Percentiles rank a stretch among this genome's conserved stretches.
Evolutionary conservation across 2,888 invertebrate species (phyloP).

Genomic region (Cerastis rubricosa): DNA sequence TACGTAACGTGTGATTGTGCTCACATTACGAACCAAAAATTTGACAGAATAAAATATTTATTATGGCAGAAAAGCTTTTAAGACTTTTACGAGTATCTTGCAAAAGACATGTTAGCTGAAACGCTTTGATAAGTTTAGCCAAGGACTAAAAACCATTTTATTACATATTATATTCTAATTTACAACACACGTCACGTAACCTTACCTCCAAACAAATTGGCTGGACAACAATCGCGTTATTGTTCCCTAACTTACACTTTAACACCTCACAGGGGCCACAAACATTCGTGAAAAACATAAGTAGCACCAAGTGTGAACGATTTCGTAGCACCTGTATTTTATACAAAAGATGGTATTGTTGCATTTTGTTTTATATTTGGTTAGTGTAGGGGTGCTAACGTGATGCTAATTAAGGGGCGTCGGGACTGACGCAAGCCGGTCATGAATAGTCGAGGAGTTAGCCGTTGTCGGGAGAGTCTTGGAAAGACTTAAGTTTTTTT

Average conservation of each 20-base stretch:
- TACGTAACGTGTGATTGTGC: too few species aligned
- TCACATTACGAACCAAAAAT: not conserved
- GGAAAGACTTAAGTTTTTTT: conserved; percentile 18
- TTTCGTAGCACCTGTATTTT: conserved; percentile 52
- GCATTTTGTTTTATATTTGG: conserved; percentile 61
- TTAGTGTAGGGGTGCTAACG: conserved; percentile 58
- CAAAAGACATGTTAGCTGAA: not conserved
- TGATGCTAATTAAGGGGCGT: conserved; percentile 55
- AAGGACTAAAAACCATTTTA: not conserved
- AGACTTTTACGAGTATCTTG: not conserved
- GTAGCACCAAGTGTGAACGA: conserved; percentile 49
- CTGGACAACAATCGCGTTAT: conserved; percentile 42
- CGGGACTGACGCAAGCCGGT: conserved; percentile 47
- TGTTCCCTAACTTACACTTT: conserved; percentile 47
- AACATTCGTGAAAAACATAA: conserved; percentile 47
- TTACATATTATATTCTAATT: conserved; percentile 28
- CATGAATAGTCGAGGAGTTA: conserved; percentile 52
- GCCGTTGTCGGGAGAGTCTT: conserved; percentile 19
- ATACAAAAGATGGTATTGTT: conserved; percentile 67
- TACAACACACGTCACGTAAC: conserved; percentile 6
- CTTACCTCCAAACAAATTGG: conserved; percentile 43
- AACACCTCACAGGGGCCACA: conserved; percentile 41
- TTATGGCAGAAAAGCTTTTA: not conserved
- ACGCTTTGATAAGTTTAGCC: not conserved
- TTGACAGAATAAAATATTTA: not conserved